phyloP scores from a whole-genome alignment of 2,113 vertebrate species.

The Otolemur garnettii region DNA sequence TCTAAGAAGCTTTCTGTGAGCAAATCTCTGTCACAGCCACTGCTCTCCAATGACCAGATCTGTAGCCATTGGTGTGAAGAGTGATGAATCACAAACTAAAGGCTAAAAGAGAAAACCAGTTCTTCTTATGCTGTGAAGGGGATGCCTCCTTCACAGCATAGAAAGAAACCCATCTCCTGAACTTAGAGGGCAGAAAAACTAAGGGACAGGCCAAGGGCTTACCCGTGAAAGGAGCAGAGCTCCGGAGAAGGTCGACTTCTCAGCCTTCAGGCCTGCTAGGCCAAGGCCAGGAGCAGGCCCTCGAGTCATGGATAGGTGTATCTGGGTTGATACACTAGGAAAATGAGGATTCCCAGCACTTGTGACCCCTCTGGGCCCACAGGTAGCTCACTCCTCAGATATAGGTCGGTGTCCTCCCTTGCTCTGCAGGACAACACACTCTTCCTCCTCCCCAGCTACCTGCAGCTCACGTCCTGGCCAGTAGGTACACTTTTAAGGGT shows the following conservation, averaged over 20 bases:
- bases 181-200: background rate
- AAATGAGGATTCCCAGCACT: background rate
- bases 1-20: background rate
- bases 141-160: background rate
- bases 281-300: background rate
- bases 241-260: background rate
- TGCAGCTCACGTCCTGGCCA: background rate
- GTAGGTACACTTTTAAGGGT: background rate
- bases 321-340: background rate
- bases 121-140: too few species aligned
- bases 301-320: background rate
- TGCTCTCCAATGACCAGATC: background rate
- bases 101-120: background rate
- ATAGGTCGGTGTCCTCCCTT: background rate
- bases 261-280: background rate
- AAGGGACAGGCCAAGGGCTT: background rate
- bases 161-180: background rate
- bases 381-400: background rate
- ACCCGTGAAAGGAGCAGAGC: background rate
- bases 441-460: background rate
- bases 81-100: background rate
- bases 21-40: background rate
- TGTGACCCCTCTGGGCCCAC: background rate
- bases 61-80: background rate
- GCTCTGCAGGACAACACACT: background rate